A percentile compares a stretch with the other conserved stretches of the same genome.
Conservation (phyloP, 2,797 vertebrate genomes). For the Hydrolagus colliei region DNA sequence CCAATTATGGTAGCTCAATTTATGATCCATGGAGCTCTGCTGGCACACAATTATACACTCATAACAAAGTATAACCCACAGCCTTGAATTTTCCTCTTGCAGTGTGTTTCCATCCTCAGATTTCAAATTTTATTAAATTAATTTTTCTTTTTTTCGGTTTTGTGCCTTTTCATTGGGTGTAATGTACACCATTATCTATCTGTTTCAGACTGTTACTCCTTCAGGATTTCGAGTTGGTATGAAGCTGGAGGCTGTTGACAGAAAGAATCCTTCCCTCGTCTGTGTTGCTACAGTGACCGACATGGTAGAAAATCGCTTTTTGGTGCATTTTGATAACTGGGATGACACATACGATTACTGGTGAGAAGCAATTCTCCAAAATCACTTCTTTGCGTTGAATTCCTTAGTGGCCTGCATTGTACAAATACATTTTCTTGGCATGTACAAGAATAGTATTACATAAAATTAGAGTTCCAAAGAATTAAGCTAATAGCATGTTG, state of each 20-base stretch:
- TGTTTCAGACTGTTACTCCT: constrained; percentile 44
- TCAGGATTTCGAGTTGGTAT: constrained; percentile 65
- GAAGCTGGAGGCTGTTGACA: constrained; percentile 81
- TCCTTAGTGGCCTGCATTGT: too few relatives aligned
- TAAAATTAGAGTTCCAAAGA: too few relatives aligned
- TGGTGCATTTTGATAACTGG: constrained; percentile 83
- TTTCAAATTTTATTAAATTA: too few relatives aligned
- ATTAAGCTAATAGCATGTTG: too few relatives aligned
- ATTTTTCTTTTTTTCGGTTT: not conserved
- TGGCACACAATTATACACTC: not conserved
- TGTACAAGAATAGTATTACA: too few relatives aligned
- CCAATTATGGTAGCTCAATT: too few relatives aligned
- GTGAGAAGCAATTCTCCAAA: constrained; percentile 48
- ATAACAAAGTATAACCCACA: too few relatives aligned
- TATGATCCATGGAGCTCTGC: not conserved
- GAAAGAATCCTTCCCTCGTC: constrained; percentile 74
- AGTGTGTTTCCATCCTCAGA: too few relatives aligned
- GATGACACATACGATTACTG: constrained; percentile 83
- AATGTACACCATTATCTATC: not conserved
- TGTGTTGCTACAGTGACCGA: constrained; percentile 71
- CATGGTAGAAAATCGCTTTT: constrained; percentile 58
- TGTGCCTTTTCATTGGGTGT: constrained; percentile 33
- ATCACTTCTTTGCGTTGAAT: not conserved
- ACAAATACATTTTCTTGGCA: too few relatives aligned
- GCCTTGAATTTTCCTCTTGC: too few relatives aligned